Percentiles rank a stretch among this genome's conserved stretches.
phyloP scores from a whole-genome alignment of 2,888 invertebrate species.

The Tenodera sinensis region DNA sequence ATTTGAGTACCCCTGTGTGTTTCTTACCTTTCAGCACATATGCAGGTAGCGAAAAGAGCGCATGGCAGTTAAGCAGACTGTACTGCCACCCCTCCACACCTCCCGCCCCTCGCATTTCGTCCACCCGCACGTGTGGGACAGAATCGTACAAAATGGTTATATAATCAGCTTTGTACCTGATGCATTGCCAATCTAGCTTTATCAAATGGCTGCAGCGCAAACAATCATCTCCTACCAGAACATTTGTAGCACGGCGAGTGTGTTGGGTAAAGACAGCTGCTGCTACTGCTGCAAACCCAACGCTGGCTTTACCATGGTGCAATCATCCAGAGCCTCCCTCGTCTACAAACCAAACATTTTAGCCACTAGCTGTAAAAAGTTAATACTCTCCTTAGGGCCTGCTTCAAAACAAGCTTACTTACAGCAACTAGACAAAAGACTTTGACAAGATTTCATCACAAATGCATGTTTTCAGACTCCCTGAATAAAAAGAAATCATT shows the following conservation, averaged over 20 bases:
- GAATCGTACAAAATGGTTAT: slow-evolving; percentile 22
- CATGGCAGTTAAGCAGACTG: neutral
- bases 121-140: neutral
- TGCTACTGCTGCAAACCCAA: neutral
- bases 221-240: slow-evolving; percentile 20
- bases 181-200: slow-evolving; percentile 33
- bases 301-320: neutral
- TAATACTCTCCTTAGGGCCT: too few species aligned
- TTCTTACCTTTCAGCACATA: too few species aligned
- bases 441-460: too few species aligned
- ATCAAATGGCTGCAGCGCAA: slow-evolving; percentile 30
- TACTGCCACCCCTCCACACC: neutral
- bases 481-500: too few species aligned
- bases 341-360: too few species aligned
- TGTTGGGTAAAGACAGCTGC: neutral
- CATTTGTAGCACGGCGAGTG: slow-evolving; percentile 17
- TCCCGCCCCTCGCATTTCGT: neutral
- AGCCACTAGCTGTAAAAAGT: too few species aligned
- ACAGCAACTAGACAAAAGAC: too few species aligned
- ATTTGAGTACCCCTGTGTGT: too few species aligned
- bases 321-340: too few species aligned
- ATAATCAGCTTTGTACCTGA: slow-evolving; percentile 32
- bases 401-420: too few species aligned
- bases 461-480: too few species aligned
- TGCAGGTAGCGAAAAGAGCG: neutral